These are phyloP conservation scores for Polyommatus icarus DNA, from an alignment of 2,888 invertebrate species.

Conservation along the genomic window DNA sequence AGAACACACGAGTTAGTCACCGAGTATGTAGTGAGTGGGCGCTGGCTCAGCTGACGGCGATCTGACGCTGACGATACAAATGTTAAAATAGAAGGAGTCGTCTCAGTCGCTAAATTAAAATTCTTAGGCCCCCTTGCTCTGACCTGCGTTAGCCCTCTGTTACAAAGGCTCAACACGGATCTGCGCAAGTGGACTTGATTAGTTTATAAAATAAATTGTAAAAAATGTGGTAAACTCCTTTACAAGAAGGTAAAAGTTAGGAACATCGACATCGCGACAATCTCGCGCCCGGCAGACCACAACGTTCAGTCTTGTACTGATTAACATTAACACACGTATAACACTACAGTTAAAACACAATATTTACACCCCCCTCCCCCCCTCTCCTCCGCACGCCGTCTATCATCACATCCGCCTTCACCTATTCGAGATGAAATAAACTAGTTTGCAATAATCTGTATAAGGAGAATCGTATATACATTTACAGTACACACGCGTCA, in stretches of 20 bases:
- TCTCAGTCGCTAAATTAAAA: too few species aligned
- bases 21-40: neutral
- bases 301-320: constrained; percentile 6
- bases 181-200: neutral
- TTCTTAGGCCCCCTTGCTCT: neutral
- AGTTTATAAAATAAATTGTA: neutral
- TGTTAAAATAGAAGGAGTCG: neutral
- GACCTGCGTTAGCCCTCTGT: neutral
- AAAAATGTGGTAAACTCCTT: neutral
- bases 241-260: neutral
- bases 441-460: neutral
- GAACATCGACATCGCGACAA: neutral
- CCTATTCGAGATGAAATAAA: neutral
- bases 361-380: neutral
- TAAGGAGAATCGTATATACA: neutral
- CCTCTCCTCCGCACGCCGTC: neutral
- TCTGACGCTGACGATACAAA: neutral
- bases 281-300: neutral
- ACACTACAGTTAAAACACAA: neutral
- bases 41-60: neutral
- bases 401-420: neutral
- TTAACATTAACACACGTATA: neutral
- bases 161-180: neutral
- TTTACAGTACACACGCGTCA: neutral
- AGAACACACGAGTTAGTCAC: neutral